Evolutionary conservation across 2,888 invertebrate genomes (phyloP), one percentile per base, ranked within the genome.

Genomic region (Meliscaeva auricollis): DNA sequence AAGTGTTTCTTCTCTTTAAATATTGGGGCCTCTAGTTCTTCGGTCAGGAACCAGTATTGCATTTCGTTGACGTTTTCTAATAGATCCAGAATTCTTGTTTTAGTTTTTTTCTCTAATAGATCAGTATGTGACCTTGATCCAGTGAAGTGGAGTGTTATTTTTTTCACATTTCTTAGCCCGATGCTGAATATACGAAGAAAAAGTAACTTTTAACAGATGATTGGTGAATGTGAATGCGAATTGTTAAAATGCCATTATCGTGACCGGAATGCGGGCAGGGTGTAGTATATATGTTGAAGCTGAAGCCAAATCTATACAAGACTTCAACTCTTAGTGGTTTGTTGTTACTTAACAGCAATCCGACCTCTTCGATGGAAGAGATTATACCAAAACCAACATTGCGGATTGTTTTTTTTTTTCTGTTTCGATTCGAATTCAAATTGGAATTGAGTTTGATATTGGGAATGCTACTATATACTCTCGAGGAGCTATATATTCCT

Each of bases 211-310:
- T 22, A 64, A 56, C 60, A 84, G 80, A 84, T 84, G 84, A 80
- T 80, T 84, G 84, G 84, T 75, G 83, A 84, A 74, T 79, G 78
- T 54, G 78, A 73, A 73, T 73, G 74, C 58, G 74, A 73, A 84
- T 84, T 84, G 83, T 84, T 84, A 75, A 84, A 84, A 84, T 84
- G 84, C 80, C 84, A 84, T 80, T 80, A 84, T 84, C 84, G 84
- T 84, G 84, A 84, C 84, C 70, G 75, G 80, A 80, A 80, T 84
- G 75, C 60, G 60, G 74, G 48, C 68, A 62, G 62, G 54, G 68
- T 68, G 54, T 35, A 15, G 15, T 1, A 4, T n/a, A n/a, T n/a
- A n/a, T n/a, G n/a, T n/a, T 15, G 1, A 30, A 41, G 32, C 48
- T n/a, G 20, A 66, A 32, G 13, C 32, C 6, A 17, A 17, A 17